Percentiles rank a stretch among this genome's conserved stretches.
Conservation (phyloP, 1,140 invertebrate genomes). For the Tetranychus cinnabarinus region DNA sequence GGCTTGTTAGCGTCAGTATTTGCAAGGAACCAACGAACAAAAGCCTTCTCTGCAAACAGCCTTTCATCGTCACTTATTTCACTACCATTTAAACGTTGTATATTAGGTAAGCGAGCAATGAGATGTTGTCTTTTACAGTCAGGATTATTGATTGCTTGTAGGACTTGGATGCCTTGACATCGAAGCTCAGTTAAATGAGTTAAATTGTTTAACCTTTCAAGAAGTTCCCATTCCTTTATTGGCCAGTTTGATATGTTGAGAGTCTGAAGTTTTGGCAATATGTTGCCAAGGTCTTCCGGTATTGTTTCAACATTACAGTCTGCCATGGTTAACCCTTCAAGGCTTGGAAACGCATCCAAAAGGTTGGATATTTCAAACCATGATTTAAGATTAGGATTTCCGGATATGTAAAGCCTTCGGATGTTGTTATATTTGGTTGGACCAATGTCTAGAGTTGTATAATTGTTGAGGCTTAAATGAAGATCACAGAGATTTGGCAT, state of each 20-base stretch:
- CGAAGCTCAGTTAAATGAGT: constrained; percentile 53
- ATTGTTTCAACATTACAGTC: constrained; percentile 51
- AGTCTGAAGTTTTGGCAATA: constrained; percentile 40
- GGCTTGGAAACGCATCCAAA: constrained; percentile 44
- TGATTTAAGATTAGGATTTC: constrained; percentile 40
- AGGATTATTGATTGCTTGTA: constrained; percentile 27
- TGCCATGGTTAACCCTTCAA: constrained; percentile 57
- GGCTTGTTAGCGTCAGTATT: constrained; percentile 12
- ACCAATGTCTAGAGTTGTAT: constrained; percentile 38
- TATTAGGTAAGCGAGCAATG: constrained; percentile 60
- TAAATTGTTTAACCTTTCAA: constrained; percentile 55
- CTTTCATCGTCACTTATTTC: constrained; percentile 53
- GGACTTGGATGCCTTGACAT: constrained; percentile 33
- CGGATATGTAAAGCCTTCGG: constrained; percentile 31
- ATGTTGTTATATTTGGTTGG: constrained; percentile 31
- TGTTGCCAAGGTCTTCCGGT: constrained; percentile 13
- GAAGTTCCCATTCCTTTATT: constrained; percentile 58
- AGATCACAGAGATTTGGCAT: constrained; percentile 49
- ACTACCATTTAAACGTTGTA: constrained; percentile 62
- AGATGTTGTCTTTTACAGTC: constrained; percentile 55
- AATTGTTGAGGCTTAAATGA: constrained; percentile 58
- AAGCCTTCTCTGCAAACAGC: constrained; percentile 73
- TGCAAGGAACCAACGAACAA: constrained; percentile 72
- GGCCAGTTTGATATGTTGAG: constrained; percentile 62
- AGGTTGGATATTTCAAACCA: constrained; percentile 62